Percentiles rank a stretch among this genome's conserved stretches.
Conservation (phyloP, 2,888 invertebrate species). For the Lasioglossum leucozonium region DNA sequence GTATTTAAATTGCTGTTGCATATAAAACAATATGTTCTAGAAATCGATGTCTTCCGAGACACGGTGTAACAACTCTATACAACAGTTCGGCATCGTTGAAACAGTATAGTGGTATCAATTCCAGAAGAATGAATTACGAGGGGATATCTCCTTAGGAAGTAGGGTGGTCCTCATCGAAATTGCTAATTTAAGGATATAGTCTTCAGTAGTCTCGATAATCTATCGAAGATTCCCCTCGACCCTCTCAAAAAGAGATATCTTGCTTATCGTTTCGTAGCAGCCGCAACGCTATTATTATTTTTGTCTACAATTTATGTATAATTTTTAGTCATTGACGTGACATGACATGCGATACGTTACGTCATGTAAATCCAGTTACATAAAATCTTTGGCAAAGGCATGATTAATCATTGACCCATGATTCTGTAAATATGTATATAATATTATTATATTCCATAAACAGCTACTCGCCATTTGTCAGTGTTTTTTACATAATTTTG, state of each 20-base stretch:
- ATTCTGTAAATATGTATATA: slow-evolving; percentile 74
- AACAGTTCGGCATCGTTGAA: slow-evolving; percentile 36
- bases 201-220: slow-evolving; percentile 30
- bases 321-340: slow-evolving; percentile 44
- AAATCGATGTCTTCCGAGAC: slow-evolving; percentile 44
- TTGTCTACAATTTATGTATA: slow-evolving; percentile 41
- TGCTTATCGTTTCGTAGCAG: slow-evolving; percentile 23
- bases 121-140: slow-evolving; percentile 23
- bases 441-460: slow-evolving; percentile 76
- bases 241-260: background rate
- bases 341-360: slow-evolving; percentile 35
- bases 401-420: slow-evolving; percentile 75
- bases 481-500: slow-evolving; percentile 74
- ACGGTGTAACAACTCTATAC: slow-evolving; percentile 54
- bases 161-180: slow-evolving; percentile 10
- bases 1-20: slow-evolving; percentile 47
- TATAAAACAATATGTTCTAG: slow-evolving; percentile 50
- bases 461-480: slow-evolving; percentile 76
- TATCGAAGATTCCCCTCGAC: slow-evolving; percentile 2
- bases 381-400: slow-evolving; percentile 80
- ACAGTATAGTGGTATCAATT: slow-evolving; percentile 33
- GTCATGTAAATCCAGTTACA: slow-evolving; percentile 76
- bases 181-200: background rate
- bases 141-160: background rate
- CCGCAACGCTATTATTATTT: slow-evolving; percentile 19